Base-by-base conservation (phyloP, 92 coral and sea anemone genomes). In the Plumapathes pennacea region DNA sequence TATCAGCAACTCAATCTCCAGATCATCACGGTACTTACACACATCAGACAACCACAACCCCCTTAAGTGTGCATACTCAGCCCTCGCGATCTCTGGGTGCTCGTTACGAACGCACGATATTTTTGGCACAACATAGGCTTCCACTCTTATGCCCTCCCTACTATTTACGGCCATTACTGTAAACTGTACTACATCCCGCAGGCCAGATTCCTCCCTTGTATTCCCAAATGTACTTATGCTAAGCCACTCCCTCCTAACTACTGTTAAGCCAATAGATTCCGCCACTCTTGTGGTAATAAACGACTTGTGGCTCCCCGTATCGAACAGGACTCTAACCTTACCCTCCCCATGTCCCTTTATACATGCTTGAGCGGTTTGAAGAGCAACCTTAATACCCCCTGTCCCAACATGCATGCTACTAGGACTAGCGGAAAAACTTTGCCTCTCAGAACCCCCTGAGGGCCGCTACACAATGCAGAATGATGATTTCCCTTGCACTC, bases 261-360 rank as follows among this genome's bases (percentile, higher is more conserved):
- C 39, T 12, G 21, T 15, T 17, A 74, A 45, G 20, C 24, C 32
- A 34, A 48, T 29, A 15, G 24, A 32, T 21, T 48, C 21, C 29
- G 34, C 63, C 31, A 38, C 66, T 27, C 33, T 65, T 7, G 58
- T 21, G 4, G 82, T 54, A 18, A 66, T 26, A 32, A 67, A 74
- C 19, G 76, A 54, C 31, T 46, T 43, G 20, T 74, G 82, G 60
- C 82, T 74, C 37, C 82, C 82, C n/a, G 74, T 34, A 64, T 64
- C 66, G 41, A 74, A 74, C 24, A 74, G 25, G n/a, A 74, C 74
- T 38, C 83, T 56, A n/a, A 75, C 83, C 24, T 39, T 67, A 7
- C 21, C 14, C 5, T 59, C 49, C 1, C 69, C 69, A 14, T 48
- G 51, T 59, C 73, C 39, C 19, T 23, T 37, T 14, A 65, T 25